These are phyloP conservation scores for Grus americana DNA, from an alignment of 2,113 vertebrate genomes.

Conservation along the genomic window DNA sequence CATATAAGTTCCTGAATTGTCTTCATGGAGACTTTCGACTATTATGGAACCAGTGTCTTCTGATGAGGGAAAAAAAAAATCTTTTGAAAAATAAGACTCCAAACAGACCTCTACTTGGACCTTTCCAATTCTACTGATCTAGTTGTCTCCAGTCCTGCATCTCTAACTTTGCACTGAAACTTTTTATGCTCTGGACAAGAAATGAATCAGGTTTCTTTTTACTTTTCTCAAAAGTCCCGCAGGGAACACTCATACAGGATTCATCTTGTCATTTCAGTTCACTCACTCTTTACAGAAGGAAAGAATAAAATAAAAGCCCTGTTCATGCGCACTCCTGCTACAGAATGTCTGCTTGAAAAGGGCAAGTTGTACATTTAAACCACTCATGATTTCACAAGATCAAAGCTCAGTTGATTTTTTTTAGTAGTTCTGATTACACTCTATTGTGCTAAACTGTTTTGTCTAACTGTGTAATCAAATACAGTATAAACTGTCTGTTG, in stretches of 20 bases:
- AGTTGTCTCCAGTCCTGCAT: neutral
- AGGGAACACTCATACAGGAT: neutral
- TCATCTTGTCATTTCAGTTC: neutral
- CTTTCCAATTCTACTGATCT: neutral
- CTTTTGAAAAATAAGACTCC: neutral
- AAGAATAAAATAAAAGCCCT: conserved; percentile 9
- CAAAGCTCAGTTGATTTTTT: conserved; percentile 62
- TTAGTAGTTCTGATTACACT: conserved; percentile 67
- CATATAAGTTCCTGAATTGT: neutral
- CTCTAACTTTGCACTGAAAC: neutral
- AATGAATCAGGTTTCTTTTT: neutral
- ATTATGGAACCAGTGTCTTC: neutral
- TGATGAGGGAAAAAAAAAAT: neutral
- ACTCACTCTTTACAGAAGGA: neutral
- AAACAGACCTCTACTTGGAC: neutral
- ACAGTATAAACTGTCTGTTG: conserved; percentile 41
- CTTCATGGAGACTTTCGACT: neutral
- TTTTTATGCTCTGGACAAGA: neutral
- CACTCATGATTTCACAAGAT: conserved; percentile 55
- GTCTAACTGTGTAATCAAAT: conserved; percentile 67
- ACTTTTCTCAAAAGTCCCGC: neutral
- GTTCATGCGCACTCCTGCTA: neutral
- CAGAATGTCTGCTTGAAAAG: conserved; percentile 45
- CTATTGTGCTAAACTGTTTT: conserved; percentile 58
- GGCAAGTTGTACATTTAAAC: conserved; percentile 59